Evolutionary conservation across 2,113 vertebrate species (phyloP).

Genomic region (Myrmophylax atrothorax): DNA sequence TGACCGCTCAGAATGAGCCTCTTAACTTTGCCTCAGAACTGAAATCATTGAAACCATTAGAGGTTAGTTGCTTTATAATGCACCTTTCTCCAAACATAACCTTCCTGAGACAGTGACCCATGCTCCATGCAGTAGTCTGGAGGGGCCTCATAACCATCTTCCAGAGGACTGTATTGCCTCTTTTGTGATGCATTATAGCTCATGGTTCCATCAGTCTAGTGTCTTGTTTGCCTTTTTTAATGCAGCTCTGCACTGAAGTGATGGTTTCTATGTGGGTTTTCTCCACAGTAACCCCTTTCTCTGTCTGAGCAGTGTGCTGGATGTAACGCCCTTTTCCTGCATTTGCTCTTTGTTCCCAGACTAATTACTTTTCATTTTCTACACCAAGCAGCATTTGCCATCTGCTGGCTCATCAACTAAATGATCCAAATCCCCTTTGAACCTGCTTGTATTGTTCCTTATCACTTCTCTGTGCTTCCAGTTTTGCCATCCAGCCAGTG

Average conservation of each 20-base stretch:
- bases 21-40: conserved; percentile 10
- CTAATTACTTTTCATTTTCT: conserved; percentile 51
- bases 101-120: conserved; percentile 46
- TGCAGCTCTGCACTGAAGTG: conserved; percentile 60
- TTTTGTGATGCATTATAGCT: not conserved
- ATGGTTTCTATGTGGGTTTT: not conserved
- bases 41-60: not conserved
- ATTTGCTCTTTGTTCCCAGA: conserved; percentile 53
- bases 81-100: conserved; percentile 44
- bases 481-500: not conserved
- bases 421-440: conserved; percentile 52
- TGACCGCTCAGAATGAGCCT: not conserved
- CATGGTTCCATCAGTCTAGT: not conserved
- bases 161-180: conserved; percentile 25
- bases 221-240: conserved; percentile 67
- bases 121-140: not conserved
- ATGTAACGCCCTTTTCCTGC: not conserved
- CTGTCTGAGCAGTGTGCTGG: not conserved
- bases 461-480: not conserved
- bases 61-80: conserved; percentile 15
- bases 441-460: not conserved
- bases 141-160: conserved; percentile 34
- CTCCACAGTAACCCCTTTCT: conserved; percentile 9
- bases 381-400: conserved; percentile 46
- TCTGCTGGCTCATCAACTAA: conserved; percentile 61